A percentile compares a stretch with the other conserved stretches of the same genome.
phyloP scores from a whole-genome alignment of 2,797 vertebrate genomes.

The Crocidura indochinensis region DNA sequence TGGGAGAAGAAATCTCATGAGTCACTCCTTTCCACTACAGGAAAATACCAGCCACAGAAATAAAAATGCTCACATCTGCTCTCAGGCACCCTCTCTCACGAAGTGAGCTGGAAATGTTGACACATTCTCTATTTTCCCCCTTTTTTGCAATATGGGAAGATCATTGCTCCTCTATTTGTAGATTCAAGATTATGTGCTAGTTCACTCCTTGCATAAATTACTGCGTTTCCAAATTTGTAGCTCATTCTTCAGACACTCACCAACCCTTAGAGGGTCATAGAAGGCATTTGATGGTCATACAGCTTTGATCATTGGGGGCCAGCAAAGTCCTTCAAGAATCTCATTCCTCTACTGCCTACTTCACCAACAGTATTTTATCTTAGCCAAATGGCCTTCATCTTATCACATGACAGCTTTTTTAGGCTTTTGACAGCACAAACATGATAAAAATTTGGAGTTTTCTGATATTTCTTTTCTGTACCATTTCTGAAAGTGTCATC shows the following conservation, averaged over 20 bases:
- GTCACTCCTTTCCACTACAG: slow-evolving; percentile 64
- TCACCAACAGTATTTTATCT: background rate
- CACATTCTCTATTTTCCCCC: background rate
- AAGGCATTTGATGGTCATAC: background rate
- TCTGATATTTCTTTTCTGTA: slow-evolving; percentile 17
- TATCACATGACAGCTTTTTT: background rate
- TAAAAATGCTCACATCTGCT: slow-evolving; percentile 65
- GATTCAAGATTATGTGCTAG: slow-evolving; percentile 43
- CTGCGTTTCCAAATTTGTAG: slow-evolving; percentile 25
- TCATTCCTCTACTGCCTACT: background rate
- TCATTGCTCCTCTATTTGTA: background rate
- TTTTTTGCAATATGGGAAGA: slow-evolving; percentile 30
- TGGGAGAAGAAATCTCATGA: slow-evolving; percentile 56
- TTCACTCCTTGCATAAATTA: slow-evolving; percentile 6
- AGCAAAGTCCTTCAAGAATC: background rate
- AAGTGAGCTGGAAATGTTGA: slow-evolving; percentile 68
- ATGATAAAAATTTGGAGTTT: background rate
- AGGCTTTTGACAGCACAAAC: background rate
- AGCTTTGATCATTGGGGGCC: background rate
- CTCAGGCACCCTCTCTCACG: slow-evolving; percentile 41
- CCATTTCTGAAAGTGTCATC: slow-evolving; percentile 49
- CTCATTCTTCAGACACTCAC: background rate
- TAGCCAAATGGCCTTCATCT: background rate
- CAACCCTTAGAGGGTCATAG: background rate
- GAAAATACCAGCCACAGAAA: slow-evolving; percentile 78